These are phyloP conservation scores for Misgurnus mizolepis DNA, from an alignment of 2,113 vertebrate genomes.

Conservation along the genomic window DNA sequence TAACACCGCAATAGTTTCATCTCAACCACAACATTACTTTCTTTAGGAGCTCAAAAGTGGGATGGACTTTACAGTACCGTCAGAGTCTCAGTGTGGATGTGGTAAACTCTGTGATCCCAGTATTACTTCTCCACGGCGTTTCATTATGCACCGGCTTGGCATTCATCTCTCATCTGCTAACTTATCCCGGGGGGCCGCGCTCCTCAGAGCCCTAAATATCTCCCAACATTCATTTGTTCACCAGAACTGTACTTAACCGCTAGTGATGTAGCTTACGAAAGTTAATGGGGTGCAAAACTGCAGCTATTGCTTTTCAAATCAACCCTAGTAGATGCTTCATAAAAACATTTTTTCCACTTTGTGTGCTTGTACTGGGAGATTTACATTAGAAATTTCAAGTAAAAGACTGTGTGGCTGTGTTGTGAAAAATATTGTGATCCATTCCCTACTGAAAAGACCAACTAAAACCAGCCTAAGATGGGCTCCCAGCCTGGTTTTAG, in stretches of 20 bases:
- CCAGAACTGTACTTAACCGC: slow-evolving; percentile 26
- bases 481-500: too few species aligned
- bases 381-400: neutral
- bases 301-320: slow-evolving; percentile 8
- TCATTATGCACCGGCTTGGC: slow-evolving; percentile 1
- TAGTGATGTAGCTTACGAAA: slow-evolving; percentile 28
- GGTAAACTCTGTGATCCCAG: neutral
- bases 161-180: slow-evolving; percentile 36
- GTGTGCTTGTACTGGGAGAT: neutral
- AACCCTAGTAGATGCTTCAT: neutral
- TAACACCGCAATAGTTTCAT: neutral
- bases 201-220: neutral
- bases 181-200: slow-evolving; percentile 5
- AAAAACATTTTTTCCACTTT: neutral
- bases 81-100: slow-evolving; percentile 2
- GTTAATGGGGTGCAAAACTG: slow-evolving; percentile 36
- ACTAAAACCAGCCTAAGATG: neutral
- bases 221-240: slow-evolving; percentile 17
- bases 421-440: neutral
- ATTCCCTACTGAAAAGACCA: neutral
- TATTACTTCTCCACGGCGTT: neutral
- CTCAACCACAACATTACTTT: neutral
- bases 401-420: neutral
- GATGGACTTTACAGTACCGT: neutral
- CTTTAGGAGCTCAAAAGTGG: neutral